Evolutionary conservation across 1,140 invertebrate genomes (phyloP).

Genomic region (Neotoxoptera formosana): DNA sequence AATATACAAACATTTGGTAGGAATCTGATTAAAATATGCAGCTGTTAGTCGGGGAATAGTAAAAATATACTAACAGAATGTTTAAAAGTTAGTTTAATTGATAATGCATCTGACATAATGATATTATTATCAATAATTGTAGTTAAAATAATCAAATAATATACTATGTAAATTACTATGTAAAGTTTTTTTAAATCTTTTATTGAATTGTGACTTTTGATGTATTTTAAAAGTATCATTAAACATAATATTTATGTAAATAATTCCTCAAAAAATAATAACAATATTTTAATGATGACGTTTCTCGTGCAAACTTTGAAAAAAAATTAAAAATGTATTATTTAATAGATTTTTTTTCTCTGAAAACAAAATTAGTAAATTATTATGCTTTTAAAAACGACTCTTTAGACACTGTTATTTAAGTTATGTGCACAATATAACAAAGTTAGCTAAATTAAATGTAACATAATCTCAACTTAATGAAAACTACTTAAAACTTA

Average conservation of each 20-base stretch:
- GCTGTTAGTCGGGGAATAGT: neutral
- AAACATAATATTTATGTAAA: neutral
- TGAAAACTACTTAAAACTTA: neutral
- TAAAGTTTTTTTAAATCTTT: neutral
- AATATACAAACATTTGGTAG: neutral
- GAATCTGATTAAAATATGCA: neutral
- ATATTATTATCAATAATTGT: neutral
- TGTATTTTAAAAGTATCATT: neutral
- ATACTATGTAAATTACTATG: neutral
- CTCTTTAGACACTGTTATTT: neutral
- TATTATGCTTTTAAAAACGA: neutral
- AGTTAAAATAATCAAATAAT: neutral
- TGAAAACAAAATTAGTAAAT: neutral
- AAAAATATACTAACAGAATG: neutral
- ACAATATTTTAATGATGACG: neutral
- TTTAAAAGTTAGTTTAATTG: neutral
- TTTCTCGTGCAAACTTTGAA: neutral
- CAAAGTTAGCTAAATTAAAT: neutral
- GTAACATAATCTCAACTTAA: neutral
- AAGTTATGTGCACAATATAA: neutral
- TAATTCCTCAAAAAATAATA: neutral
- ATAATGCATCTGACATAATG: neutral
- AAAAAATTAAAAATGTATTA: neutral
- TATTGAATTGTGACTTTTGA: neutral
- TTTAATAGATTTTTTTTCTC: neutral